phyloP scores from a whole-genome alignment of 2,113 vertebrate genomes.

The Burhinus bistriatus region DNA sequence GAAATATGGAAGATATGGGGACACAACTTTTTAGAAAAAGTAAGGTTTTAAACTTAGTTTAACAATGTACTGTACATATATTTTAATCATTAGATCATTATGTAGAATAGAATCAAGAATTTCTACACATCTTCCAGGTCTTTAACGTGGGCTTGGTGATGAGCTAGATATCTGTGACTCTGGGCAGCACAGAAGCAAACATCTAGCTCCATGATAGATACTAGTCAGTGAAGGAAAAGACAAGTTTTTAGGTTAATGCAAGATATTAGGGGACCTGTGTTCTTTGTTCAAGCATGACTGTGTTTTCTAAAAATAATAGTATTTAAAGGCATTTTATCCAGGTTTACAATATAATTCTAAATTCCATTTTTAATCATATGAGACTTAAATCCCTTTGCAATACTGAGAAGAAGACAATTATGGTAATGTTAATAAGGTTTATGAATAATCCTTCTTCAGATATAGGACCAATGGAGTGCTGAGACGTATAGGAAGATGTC shows the following conservation, averaged over 20 bases:
- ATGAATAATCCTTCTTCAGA: background rate
- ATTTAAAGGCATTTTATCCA: background rate
- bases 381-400: background rate
- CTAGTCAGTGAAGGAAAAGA: fast-evolving
- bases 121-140: background rate
- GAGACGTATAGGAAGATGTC: background rate
- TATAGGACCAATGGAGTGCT: background rate
- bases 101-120: background rate
- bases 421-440: background rate
- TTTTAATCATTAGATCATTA: background rate
- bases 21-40: fast-evolving
- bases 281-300: background rate
- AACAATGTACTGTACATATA: fast-evolving
- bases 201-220: background rate
- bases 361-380: background rate
- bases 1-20: background rate
- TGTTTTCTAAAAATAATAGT: background rate
- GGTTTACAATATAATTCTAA: background rate
- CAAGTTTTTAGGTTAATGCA: background rate
- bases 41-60: background rate
- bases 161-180: background rate
- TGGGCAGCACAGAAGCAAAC: background rate
- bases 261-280: background rate
- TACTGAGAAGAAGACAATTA: background rate
- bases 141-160: background rate